Evolutionary conservation across 2,113 vertebrate species (phyloP).

Genomic region (Orientallactaga bullata): DNA sequence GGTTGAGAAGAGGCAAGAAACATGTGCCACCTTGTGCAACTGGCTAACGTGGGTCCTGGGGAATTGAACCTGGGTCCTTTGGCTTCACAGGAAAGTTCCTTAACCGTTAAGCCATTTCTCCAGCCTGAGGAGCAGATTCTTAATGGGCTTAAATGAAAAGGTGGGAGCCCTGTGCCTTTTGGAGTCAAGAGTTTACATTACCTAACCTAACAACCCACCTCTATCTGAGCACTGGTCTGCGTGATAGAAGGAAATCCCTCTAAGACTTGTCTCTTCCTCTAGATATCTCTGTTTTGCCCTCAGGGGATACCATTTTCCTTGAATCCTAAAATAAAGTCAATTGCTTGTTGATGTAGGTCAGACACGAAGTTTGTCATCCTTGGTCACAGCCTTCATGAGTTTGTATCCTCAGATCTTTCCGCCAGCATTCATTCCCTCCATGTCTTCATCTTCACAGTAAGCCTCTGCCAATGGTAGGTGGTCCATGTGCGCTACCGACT

Average conservation of each 20-base stretch:
- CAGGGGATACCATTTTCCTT: neutral
- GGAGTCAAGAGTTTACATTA: neutral
- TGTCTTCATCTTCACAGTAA: neutral
- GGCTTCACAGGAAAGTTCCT: too few relatives aligned
- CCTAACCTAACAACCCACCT: neutral
- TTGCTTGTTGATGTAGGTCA: neutral
- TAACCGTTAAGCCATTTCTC: too few relatives aligned
- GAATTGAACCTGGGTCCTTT: too few relatives aligned
- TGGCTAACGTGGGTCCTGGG: too few relatives aligned
- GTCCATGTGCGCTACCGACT: neutral
- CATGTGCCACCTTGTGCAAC: too few relatives aligned
- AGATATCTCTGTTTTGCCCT: neutral
- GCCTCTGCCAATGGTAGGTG: neutral
- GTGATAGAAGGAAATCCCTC: neutral
- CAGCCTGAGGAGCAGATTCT: neutral
- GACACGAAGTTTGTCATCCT: neutral
- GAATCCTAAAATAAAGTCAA: neutral
- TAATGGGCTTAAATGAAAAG: neutral
- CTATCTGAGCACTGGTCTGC: neutral
- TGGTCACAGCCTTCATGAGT: neutral
- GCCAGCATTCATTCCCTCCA: neutral
- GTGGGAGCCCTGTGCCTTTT: neutral
- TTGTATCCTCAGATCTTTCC: neutral
- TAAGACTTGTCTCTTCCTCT: neutral
- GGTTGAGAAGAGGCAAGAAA: too few relatives aligned